These are phyloP conservation scores for Drosophila nebulosa DNA, from an alignment of 1,140 invertebrate species.

Conservation along the genomic window DNA sequence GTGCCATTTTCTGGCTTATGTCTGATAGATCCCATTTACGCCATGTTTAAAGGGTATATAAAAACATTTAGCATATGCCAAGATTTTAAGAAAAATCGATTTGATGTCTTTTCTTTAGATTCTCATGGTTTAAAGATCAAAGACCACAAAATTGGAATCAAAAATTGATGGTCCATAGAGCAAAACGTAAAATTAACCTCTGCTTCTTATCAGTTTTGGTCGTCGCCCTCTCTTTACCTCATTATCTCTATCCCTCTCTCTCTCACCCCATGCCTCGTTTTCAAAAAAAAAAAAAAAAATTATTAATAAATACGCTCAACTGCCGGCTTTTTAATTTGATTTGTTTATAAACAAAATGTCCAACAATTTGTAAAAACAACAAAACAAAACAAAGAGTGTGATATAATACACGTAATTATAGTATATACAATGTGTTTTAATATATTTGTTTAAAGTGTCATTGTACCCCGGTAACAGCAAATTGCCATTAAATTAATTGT, in stretches of 20 bases:
- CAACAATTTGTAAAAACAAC: not conserved
- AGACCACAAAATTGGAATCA: slow-evolving; percentile 1
- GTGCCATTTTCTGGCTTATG: too few relatives aligned
- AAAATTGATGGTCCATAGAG: not conserved
- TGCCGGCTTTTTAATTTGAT: slow-evolving; percentile 18
- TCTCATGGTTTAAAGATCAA: not conserved
- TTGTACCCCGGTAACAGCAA: slow-evolving; percentile 24
- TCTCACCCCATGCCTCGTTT: not conserved
- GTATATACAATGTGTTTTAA: slow-evolving; percentile 2
- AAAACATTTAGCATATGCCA: not conserved
- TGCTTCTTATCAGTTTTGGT: not conserved
- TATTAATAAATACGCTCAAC: slow-evolving; percentile 15
- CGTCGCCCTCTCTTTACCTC: not conserved
- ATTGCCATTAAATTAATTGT: slow-evolving; percentile 33
- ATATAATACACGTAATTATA: slow-evolving; percentile 28
- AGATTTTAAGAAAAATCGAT: slow-evolving; percentile 3
- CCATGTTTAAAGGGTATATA: not conserved
- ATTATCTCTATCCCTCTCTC: not conserved
- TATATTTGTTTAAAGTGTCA: slow-evolving; percentile 31
- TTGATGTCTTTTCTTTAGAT: not conserved
- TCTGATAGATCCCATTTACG: slow-evolving; percentile 15
- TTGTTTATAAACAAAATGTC: slow-evolving; percentile 43
- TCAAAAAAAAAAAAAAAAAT: not conserved
- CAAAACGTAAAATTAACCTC: not conserved
- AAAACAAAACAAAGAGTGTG: slow-evolving; percentile 8